phyloP scores from a whole-genome alignment of 2,797 vertebrate genomes.

The Ibycter americanus region DNA sequence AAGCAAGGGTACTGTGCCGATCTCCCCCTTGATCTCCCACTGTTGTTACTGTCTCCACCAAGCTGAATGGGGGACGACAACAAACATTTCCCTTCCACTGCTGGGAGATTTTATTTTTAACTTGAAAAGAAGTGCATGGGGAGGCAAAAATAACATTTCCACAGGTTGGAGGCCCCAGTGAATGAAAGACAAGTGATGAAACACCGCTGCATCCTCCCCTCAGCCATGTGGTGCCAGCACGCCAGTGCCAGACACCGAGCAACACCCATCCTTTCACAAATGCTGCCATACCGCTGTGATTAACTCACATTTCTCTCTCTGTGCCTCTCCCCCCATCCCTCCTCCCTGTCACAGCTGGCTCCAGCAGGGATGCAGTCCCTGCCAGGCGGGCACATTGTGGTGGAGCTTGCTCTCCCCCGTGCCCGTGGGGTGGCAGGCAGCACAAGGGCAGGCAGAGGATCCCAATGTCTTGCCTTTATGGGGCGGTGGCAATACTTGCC shows the following conservation, averaged over 20 bases:
- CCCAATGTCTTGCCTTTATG: fast-evolving
- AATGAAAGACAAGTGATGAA: not conserved
- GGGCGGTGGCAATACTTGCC: not conserved
- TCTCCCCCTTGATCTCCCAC: constrained; percentile 70
- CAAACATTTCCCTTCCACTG: constrained; percentile 24
- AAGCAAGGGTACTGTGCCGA: constrained; percentile 71
- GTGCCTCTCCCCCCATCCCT: not conserved
- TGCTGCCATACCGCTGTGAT: not conserved
- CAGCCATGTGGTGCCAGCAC: not conserved
- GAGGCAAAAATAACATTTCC: constrained; percentile 18
- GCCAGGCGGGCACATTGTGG: fast-evolving
- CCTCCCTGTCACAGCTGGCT: not conserved
- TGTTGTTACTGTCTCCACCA: constrained; percentile 72
- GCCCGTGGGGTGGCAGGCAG: not conserved
- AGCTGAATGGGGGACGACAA: constrained; percentile 38
- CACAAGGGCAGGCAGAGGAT: not conserved
- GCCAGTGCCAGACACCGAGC: not conserved
- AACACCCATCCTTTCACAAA: not conserved
- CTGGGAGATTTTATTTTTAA: constrained; percentile 41
- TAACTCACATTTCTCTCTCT: not conserved
- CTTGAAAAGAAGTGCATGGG: constrained; percentile 47
- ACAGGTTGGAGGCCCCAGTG: not conserved
- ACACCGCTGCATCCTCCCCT: fast-evolving
- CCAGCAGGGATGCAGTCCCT: not conserved
- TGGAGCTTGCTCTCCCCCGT: not conserved